These are phyloP conservation scores for Coenonympha arcania DNA, from an alignment of 2,888 invertebrate species.

Conservation along the genomic window DNA sequence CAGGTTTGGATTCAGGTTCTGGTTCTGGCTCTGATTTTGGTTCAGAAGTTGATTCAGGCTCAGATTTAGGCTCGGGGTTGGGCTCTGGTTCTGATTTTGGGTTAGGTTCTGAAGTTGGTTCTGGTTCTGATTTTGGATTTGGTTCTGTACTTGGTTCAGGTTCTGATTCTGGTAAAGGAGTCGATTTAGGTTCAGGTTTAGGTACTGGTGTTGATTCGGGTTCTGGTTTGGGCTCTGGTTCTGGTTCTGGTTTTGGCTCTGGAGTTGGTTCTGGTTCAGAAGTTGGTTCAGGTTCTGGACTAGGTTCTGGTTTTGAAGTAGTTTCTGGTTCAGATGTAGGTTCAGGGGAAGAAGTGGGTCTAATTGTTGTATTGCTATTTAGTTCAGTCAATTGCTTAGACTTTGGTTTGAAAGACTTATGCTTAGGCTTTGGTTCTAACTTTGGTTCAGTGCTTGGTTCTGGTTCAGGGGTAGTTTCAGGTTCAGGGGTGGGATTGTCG, in stretches of 20 bases:
- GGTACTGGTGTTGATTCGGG: too few relatives aligned
- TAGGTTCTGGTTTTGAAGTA: conserved; percentile 43
- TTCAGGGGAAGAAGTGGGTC: conserved; percentile 48
- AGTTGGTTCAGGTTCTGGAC: conserved; percentile 37
- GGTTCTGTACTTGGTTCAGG: conserved; percentile 62
- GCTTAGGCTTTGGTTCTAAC: conserved; percentile 57
- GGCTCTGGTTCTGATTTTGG: conserved; percentile 54
- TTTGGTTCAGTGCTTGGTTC: conserved; percentile 37
- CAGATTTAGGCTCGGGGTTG: conserved; percentile 53
- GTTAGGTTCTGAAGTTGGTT: conserved; percentile 47
- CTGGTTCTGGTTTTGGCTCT: conserved; percentile 47
- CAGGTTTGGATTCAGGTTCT: conserved; percentile 48
- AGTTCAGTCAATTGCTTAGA: conserved; percentile 46
- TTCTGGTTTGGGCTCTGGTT: conserved; percentile 36
- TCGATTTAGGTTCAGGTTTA: conserved; percentile 43
- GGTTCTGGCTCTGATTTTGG: conserved; percentile 44
- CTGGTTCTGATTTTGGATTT: conserved; percentile 49
- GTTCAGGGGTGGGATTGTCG: conserved; percentile 44
- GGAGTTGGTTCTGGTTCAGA: conserved; percentile 52
- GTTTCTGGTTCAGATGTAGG: conserved; percentile 55
- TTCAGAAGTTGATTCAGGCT: conserved; percentile 57
- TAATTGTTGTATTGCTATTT: conserved; percentile 44
- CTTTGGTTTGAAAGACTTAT: conserved; percentile 44
- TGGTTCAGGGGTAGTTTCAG: conserved; percentile 35
- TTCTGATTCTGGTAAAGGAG: conserved; percentile 54